Evolutionary conservation across 1,140 invertebrate genomes (phyloP), one percentile per base, ranked within the genome.

Genomic region (Scaptodrosophila lebanonensis): DNA sequence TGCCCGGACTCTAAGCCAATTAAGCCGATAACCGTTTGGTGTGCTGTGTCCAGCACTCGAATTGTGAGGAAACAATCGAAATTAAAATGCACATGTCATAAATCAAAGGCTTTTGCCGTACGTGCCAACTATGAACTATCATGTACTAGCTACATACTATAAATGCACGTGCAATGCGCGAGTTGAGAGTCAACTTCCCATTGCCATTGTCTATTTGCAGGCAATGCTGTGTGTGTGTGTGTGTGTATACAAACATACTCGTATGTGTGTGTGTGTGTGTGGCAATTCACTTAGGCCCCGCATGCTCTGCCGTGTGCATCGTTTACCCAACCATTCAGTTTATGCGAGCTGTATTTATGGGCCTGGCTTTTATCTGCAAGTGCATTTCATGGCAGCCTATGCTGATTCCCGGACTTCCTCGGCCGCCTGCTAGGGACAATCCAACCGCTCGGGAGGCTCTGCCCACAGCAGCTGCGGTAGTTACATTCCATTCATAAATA

Each of bases 401-500:
- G n/a, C n/a, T n/a, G n/a, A n/a, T n/a, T n/a, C n/a, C n/a, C n/a
- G n/a, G n/a, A n/a, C n/a, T n/a, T n/a, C n/a, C n/a, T n/a, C n/a
- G n/a, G n/a, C n/a, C n/a, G n/a, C n/a, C n/a, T n/a, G n/a, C n/a
- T n/a, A n/a, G n/a, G n/a, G n/a, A n/a, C n/a, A n/a, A n/a, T n/a
- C n/a, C n/a, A n/a, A n/a, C n/a, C n/a, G n/a, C n/a, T n/a, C n/a
- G n/a, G n/a, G n/a, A n/a, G n/a, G n/a, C 79, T 77, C 72, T 77
- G 69, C 47, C 69, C 36, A 39, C 30, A 39, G n/a, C n/a, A 13
- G 44, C 39, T 66, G 51, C 63, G 64, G 68, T 73, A 79, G 73
- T 82, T 79, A 58, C 75, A 79, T 79, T 79, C 75, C 73, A 79
- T 79, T 79, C 73, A 79, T 82, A 72, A 82, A 82, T 69, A 77